phyloP scores from a whole-genome alignment of 35 echinoderm and acorn worm species.

The Nesometra sesokonis region DNA sequence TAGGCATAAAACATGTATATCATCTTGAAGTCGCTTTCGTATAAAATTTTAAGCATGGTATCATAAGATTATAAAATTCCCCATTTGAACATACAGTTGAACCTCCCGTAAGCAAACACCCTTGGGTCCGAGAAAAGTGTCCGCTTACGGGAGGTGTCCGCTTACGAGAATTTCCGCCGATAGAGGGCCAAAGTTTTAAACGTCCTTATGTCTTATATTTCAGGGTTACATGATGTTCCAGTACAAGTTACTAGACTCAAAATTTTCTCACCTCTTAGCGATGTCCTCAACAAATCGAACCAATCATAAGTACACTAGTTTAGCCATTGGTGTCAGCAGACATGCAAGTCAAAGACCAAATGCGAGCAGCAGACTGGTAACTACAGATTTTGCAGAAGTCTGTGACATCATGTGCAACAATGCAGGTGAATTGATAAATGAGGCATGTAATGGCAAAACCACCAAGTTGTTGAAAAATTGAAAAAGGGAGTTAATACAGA shows the following conservation, averaged over 20 bases:
- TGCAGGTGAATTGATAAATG: conserved; percentile 2
- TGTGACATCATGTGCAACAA: conserved; percentile 37
- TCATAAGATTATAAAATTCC: no score
- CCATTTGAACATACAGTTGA: no score
- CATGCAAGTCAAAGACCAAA: neutral
- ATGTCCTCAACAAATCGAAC: conserved; percentile 26
- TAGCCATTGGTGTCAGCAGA: neutral
- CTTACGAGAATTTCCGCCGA: no score
- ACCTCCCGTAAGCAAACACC: no score
- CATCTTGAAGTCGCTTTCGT: no score
- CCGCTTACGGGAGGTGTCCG: no score
- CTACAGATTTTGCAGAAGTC: conserved; percentile 17
- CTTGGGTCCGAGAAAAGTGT: no score
- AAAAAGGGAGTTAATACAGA: no score
- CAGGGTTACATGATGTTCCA: conserved; percentile 33
- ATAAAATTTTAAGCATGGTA: no score
- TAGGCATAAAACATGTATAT: no score
- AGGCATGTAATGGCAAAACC: neutral
- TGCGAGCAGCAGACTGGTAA: neutral
- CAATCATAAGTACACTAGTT: no score
- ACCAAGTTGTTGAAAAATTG: no score
- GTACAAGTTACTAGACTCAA: conserved; percentile 12
- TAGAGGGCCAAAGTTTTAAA: neutral
- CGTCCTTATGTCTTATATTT: neutral
- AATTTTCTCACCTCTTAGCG: conserved; percentile 18